Conservation (phyloP, 2,797 vertebrate species). For the Syncerus caffer region DNA sequence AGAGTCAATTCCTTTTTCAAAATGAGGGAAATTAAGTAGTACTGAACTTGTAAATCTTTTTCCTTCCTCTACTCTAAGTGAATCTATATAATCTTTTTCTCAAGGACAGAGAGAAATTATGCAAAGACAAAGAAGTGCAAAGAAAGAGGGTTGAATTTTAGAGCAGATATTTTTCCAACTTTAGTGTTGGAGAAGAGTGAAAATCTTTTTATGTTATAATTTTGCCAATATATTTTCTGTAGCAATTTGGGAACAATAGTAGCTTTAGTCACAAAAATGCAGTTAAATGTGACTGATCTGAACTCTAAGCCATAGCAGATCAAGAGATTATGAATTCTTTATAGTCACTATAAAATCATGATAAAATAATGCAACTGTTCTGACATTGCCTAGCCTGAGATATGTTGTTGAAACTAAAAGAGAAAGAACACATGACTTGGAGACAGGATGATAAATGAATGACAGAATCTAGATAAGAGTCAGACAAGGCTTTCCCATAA, state of each 20-base stretch:
- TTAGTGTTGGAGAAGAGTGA: background rate
- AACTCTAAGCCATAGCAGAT: background rate
- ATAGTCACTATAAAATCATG: background rate
- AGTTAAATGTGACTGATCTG: background rate
- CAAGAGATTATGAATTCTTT: background rate
- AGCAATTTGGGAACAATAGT: background rate
- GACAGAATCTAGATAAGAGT: background rate
- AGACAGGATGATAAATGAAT: background rate
- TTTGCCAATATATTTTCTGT: background rate
- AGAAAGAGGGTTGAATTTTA: background rate
- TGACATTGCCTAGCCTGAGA: background rate
- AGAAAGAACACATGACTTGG: background rate
- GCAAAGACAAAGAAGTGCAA: background rate
- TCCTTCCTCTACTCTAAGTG: background rate
- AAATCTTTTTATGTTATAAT: background rate
- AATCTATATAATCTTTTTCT: background rate
- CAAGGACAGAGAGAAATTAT: background rate
- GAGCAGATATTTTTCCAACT: background rate
- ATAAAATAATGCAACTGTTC: background rate
- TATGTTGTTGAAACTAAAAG: slow-evolving; percentile 15
- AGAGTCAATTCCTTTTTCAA: background rate
- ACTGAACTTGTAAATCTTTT: background rate
- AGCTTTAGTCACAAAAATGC: background rate
- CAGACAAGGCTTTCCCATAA: background rate
- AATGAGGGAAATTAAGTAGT: background rate